Percentiles rank a stretch among this genome's conserved stretches.
These are phyloP conservation scores for Poecilobothrus nobilitatus DNA, from an alignment of 2,888 invertebrate genomes.

Conservation along the genomic window DNA sequence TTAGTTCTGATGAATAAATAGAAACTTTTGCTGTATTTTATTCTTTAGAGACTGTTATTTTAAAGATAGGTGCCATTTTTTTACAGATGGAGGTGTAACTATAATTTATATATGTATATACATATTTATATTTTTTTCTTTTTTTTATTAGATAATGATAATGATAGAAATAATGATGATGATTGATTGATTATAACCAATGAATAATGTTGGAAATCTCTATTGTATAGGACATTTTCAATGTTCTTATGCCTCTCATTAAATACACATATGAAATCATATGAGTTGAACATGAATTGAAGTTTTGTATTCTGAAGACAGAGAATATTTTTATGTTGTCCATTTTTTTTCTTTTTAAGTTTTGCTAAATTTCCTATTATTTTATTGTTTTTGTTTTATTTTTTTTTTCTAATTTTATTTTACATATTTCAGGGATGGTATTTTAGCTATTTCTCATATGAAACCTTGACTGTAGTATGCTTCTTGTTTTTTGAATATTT, in stretches of 20 bases:
- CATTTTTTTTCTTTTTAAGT: neutral
- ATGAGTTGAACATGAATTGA: no score
- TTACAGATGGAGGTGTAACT: neutral
- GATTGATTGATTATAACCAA: no score
- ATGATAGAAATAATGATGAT: neutral
- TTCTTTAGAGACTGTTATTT: neutral
- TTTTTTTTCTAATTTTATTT: neutral
- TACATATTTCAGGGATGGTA: neutral
- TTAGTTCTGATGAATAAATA: no score
- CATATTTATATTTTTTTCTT: neutral
- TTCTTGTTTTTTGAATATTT: no score
- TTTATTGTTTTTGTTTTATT: neutral
- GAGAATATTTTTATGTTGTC: neutral
- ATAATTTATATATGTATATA: no score
- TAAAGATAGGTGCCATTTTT: conserved; percentile 1
- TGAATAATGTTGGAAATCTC: neutral
- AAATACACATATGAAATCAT: no score
- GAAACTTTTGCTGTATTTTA: neutral
- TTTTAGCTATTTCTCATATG: no score
- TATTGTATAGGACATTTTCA: no score
- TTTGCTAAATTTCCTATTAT: neutral
- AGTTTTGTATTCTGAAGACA: no score
- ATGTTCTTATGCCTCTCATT: no score
- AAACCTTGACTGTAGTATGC: no score
- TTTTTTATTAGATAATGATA: neutral